phyloP scores from a whole-genome alignment of 2,888 invertebrate genomes.

The Anagyrus pseudococci region DNA sequence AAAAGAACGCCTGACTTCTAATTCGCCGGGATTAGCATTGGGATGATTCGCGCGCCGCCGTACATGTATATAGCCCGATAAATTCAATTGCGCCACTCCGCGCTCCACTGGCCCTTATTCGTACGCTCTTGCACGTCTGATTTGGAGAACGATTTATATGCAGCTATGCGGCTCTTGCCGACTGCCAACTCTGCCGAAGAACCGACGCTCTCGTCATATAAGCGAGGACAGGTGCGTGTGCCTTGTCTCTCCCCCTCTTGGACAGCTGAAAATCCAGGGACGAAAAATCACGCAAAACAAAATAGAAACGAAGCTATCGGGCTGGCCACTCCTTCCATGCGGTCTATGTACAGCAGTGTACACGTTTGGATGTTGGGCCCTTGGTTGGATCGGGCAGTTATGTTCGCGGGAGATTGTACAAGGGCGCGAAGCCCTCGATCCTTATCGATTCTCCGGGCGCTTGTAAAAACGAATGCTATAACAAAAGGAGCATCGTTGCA shows the following conservation, averaged over 20 bases:
- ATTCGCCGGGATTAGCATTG: too few species aligned
- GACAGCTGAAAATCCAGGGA: not conserved
- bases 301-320: not conserved
- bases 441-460: not conserved
- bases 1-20: too few species aligned
- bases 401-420: not conserved
- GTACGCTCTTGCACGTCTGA: too few species aligned
- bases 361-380: not conserved
- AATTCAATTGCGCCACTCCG: too few species aligned
- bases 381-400: constrained; percentile 6
- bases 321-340: not conserved
- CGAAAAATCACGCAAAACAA: not conserved
- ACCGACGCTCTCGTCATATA: too few species aligned
- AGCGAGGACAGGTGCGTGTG: not conserved
- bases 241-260: not conserved
- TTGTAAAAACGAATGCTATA: constrained; percentile 8
- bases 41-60: too few species aligned
- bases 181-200: too few species aligned
- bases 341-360: not conserved
- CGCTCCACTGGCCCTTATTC: too few species aligned
- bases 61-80: too few species aligned
- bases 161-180: too few species aligned
- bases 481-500: not conserved
- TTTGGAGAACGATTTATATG: too few species aligned
- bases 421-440: not conserved